These are phyloP conservation scores for Brachypteracias leptosomus DNA, from an alignment of 2,113 vertebrate species.

Conservation along the genomic window DNA sequence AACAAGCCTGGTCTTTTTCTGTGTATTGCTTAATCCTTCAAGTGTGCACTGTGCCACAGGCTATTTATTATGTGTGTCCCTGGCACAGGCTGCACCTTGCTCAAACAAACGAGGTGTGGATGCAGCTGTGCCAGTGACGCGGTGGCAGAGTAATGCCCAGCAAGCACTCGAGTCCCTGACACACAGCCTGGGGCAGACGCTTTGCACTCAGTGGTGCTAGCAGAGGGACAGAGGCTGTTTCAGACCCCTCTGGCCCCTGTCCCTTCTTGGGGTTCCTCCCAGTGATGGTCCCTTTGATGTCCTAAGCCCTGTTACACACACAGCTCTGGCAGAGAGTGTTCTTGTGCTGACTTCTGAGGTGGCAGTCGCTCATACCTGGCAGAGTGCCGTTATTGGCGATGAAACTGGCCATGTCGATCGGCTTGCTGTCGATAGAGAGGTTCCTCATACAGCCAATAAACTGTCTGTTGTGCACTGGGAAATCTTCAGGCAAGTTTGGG, in stretches of 20 bases:
- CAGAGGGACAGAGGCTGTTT: neutral
- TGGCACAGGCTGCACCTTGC: neutral
- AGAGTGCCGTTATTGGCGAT: slow-evolving; percentile 95
- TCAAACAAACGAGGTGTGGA: neutral
- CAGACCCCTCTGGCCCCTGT: neutral
- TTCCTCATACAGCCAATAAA: slow-evolving; percentile 96
- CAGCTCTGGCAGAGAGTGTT: neutral
- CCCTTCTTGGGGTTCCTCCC: neutral
- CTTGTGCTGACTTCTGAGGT: neutral
- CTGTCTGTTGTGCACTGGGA: slow-evolving; percentile 90
- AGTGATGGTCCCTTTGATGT: rapidly evolving
- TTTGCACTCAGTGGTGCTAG: neutral
- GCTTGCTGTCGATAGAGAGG: slow-evolving; percentile 87
- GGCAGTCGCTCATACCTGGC: slow-evolving; percentile 72
- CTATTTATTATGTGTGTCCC: neutral
- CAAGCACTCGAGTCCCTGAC: neutral
- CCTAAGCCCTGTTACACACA: neutral
- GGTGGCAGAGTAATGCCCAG: neutral
- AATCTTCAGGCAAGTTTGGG: slow-evolving; percentile 94
- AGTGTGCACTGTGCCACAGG: rapidly evolving
- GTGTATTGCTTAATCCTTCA: neutral
- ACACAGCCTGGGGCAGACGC: neutral
- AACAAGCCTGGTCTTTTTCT: neutral
- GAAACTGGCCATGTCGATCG: slow-evolving; percentile 90
- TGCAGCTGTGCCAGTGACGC: rapidly evolving